phyloP scores from a whole-genome alignment of 2,797 vertebrate genomes.

The Anniella stebbinsi region DNA sequence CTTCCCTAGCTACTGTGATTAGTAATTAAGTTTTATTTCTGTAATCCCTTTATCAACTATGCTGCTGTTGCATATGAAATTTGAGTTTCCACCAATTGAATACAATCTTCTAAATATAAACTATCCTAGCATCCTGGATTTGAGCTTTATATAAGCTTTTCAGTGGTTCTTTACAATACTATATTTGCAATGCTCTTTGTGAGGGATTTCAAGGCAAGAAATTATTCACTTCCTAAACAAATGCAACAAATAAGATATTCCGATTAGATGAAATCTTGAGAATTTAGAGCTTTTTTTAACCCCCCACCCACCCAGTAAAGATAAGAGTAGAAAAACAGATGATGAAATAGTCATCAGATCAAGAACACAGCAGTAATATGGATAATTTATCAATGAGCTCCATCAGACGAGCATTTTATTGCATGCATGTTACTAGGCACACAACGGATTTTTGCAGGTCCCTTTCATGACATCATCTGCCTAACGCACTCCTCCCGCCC shows the following conservation, averaged over 20 bases:
- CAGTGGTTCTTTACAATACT: not conserved
- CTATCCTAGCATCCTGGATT: not conserved
- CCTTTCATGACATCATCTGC: too few species aligned
- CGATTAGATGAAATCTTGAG: not conserved
- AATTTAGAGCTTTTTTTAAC: not conserved
- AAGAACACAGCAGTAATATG: not conserved
- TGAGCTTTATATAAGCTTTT: slow-evolving; percentile 2
- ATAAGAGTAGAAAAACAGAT: not conserved
- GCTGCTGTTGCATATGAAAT: not conserved
- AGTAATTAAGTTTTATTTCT: not conserved
- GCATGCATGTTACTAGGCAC: too few species aligned
- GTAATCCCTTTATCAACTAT: slow-evolving; percentile 1
- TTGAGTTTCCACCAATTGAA: not conserved
- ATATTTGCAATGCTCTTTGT: not conserved
- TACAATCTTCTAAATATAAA: not conserved
- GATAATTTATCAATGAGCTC: not conserved
- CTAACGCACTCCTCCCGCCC: too few species aligned
- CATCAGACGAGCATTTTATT: too few species aligned
- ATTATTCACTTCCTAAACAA: not conserved
- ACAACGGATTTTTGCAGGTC: too few species aligned
- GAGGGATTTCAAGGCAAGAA: not conserved
- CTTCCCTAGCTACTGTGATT: not conserved
- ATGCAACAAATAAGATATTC: not conserved
- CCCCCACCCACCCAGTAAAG: not conserved
- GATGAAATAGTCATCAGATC: not conserved